phyloP scores from a whole-genome alignment of 2,113 vertebrate genomes.

The Pangasianodon hypophthalmus region DNA sequence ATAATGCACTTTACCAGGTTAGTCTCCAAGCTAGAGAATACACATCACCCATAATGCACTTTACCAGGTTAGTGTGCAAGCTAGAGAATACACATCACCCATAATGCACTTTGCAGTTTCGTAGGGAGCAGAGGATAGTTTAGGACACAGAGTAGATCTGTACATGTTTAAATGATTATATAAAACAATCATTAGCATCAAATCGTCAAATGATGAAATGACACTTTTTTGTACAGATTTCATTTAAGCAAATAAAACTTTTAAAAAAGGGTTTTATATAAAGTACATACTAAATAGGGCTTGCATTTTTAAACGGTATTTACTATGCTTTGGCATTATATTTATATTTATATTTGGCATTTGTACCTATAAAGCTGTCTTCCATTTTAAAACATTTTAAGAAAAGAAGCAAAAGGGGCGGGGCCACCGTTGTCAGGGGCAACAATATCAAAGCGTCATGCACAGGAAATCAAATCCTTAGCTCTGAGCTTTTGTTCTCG shows the following conservation, averaged over 20 bases:
- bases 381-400: background rate
- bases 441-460: background rate
- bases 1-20: too few relatives aligned
- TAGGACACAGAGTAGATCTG: background rate
- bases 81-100: too few relatives aligned
- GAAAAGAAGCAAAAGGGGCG: constrained; percentile 39
- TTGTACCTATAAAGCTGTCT: background rate
- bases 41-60: too few relatives aligned
- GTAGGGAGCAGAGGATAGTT: too few relatives aligned
- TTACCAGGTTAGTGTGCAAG: too few relatives aligned
- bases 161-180: background rate
- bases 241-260: background rate
- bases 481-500: background rate
- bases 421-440: constrained; percentile 71
- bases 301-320: background rate
- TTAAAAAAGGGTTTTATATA: background rate
- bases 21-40: too few relatives aligned
- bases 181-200: background rate
- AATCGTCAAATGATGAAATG: background rate
- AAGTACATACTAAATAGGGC: background rate
- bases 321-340: background rate
- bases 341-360: too few relatives aligned
- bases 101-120: too few relatives aligned
- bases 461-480: background rate
- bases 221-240: background rate